Base-by-base conservation (phyloP, 2,888 invertebrate genomes). In the Polyommatus icarus region DNA sequence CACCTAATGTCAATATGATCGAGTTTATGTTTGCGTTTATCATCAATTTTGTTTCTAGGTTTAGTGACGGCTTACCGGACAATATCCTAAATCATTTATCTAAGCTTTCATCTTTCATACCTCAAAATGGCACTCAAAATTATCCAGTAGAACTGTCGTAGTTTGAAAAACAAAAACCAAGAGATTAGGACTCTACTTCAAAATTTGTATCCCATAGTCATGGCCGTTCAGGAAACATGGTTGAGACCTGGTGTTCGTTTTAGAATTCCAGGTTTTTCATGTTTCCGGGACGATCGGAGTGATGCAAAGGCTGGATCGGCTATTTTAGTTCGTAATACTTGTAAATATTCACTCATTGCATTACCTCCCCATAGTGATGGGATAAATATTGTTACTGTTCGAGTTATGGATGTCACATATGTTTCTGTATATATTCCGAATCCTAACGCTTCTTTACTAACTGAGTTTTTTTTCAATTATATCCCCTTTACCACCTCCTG, bases 261-360 rank as follows among this genome's bases (percentile, higher is more conserved):
- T 54, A n/a, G 76, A 40, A n/a, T 78, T 1, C 54, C 78, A 15
- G 76, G 77, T 5, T 78, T 61, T 54, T 24, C 76, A 2, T 79
- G 80, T 54, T 71, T 80, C 20, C 76, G 79, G 36, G 79, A 78
- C 71, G 80, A 80, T 54, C 78, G 78, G n/a, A 50, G 32, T 36
- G 77, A 79, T 72, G 79, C 76, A 1, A 76, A 77, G 75, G 78
- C 59, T 77, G 77, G 71, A 15, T n/a, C 32, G 10, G 71, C 71
- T 6, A 71, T 71, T 29, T 10, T 71, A 6, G 32, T 71, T 6
- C 32, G 12, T 1, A 29, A 32, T 15, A 71, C 15, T 8, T 24
- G 24, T 29, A 71, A 15, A 12, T 71, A 71, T 71, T 32, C 71
- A 12, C 18, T 18, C 24, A 32, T 71, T 32, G 6, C 71, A 10